phyloP scores from a whole-genome alignment of 2,888 invertebrate genomes.

The Lycia hirtaria region DNA sequence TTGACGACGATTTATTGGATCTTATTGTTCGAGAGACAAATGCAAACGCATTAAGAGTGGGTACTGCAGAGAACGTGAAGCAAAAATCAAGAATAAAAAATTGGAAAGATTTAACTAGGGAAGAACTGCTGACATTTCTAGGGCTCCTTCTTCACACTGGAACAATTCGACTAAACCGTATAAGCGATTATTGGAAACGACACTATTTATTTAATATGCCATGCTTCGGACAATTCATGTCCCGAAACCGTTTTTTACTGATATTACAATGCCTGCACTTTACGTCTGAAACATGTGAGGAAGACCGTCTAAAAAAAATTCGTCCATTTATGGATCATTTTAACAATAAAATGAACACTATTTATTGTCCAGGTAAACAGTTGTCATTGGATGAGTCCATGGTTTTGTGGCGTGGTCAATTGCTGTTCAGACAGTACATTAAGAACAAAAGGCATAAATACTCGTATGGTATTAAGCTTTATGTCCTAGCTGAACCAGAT shows the following conservation, averaged over 20 bases:
- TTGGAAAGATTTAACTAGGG: conserved; percentile 45
- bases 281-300: conserved; percentile 41
- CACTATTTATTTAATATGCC: conserved; percentile 49
- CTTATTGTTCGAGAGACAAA: conserved; percentile 39
- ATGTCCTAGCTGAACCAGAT: conserved; percentile 33
- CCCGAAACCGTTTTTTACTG: background rate
- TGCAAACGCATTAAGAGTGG: conserved; percentile 20
- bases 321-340: conserved; percentile 56
- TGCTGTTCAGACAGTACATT: conserved; percentile 53
- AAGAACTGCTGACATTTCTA: conserved; percentile 50
- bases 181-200: conserved; percentile 59
- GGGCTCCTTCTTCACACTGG: conserved; percentile 62
- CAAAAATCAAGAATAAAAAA: conserved; percentile 26
- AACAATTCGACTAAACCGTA: conserved; percentile 50
- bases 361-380: conserved; percentile 52
- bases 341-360: conserved; percentile 49
- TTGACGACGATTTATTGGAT: conserved; percentile 26
- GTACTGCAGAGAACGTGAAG: background rate
- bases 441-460: conserved; percentile 56
- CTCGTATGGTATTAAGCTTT: conserved; percentile 58
- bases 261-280: conserved; percentile 55
- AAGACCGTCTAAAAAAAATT: conserved; percentile 51
- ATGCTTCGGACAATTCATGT: conserved; percentile 8
- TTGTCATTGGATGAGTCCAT: conserved; percentile 54
- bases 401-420: conserved; percentile 55